Evolutionary conservation across 2,797 vertebrate genomes (phyloP), one percentile per base, ranked within the genome.

Genomic region (Xerus rutilus): DNA sequence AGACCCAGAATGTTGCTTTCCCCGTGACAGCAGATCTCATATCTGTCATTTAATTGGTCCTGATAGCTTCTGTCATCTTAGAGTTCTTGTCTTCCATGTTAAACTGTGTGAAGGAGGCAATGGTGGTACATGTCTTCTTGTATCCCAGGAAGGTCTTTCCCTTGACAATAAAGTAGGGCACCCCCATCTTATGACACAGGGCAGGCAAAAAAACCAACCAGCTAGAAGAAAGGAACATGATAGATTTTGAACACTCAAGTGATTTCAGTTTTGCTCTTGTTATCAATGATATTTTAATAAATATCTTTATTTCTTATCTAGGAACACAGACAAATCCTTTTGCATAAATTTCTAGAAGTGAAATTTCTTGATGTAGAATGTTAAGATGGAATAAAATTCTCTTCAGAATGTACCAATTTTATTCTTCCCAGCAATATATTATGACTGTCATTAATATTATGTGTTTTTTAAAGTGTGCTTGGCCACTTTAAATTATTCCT

Each of bases 291-390:
- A 54, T 59, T 96, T 57, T 20, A 59, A 13, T 9, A 21, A 49
- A 43, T 78, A n/a, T 18, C 8, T 23, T 90, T 86, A 59, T 72
- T 73, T 64, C n/a, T 77, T 73, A 43, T 57, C 49, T 78, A 79
- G 7, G 4, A 93, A 32, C 32, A 73, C 8, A 59, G 35, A 67
- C 45, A 28, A 14, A 77, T 67, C 7, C 14, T 28, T 93, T 73
- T 95, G 12, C 35, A 70, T 88, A 89, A 47, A 76, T 83, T 83
- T 62, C 11, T 90, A 62, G 39, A 86, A 92, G 10, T 92, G 57
- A 72, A 92, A 21, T 76, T 49, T 72, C 39, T 92, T 57, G 20
- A 70, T 65, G 45, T n/a, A 78, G n/a, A 86, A 23, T 86, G 5
- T 90, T 90, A 8, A 45, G 39, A 28, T 45, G 17, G 25, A 57